These are phyloP conservation scores for Malacoctenus gilli DNA, from an alignment of 2,797 vertebrate species.

Conservation along the genomic window DNA sequence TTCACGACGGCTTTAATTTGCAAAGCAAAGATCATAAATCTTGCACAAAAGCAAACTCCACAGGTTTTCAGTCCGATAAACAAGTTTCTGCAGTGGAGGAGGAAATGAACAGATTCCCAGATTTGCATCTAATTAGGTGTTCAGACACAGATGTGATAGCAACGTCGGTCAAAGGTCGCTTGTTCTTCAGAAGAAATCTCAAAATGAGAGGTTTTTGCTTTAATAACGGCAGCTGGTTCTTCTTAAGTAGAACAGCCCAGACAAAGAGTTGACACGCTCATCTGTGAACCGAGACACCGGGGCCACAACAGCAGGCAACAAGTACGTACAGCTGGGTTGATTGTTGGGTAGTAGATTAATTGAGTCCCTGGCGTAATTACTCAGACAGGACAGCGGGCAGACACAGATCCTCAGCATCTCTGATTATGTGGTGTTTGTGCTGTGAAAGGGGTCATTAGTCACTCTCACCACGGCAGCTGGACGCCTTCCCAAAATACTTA, in stretches of 20 bases:
- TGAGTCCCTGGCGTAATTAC: conserved; percentile 76
- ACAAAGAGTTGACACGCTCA: conserved; percentile 2
- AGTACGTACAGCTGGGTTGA: conserved; percentile 68
- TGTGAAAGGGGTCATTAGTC: conserved; percentile 77
- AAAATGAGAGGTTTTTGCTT: neutral
- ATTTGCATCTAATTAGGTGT: no score
- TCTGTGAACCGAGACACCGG: conserved; percentile 34
- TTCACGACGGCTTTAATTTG: no score
- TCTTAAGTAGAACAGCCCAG: neutral
- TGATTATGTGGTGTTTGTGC: conserved; percentile 77
- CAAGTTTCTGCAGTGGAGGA: no score
- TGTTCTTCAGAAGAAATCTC: no score
- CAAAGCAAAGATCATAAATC: no score
- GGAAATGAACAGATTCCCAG: no score
- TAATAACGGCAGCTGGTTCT: neutral
- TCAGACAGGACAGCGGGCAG: conserved; percentile 73
- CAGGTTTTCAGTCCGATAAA: no score
- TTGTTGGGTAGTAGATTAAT: conserved; percentile 78
- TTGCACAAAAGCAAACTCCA: no score
- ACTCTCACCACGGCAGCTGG: conserved; percentile 72
- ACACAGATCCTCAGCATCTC: conserved; percentile 77
- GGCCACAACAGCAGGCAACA: conserved; percentile 52
- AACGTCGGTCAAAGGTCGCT: no score
- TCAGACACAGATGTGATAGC: no score
- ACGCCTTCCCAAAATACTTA: conserved; percentile 70